Percentiles rank a stretch among this genome's conserved stretches.
phyloP scores from a whole-genome alignment of 2,888 invertebrate genomes.

The Drosophila meridionalis region DNA sequence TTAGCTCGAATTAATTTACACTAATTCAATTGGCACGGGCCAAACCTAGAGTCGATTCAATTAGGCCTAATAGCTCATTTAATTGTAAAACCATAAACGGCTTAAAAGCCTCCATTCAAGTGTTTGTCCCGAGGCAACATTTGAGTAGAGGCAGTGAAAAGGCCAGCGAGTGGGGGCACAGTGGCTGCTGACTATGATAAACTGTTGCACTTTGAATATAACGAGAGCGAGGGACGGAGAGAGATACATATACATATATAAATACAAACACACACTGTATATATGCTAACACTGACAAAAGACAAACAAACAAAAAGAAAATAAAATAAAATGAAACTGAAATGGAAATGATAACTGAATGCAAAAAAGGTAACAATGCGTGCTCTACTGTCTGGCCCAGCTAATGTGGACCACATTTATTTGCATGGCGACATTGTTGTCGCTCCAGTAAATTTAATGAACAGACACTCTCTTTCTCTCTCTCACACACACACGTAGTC shows the following conservation, averaged over 20 bases:
- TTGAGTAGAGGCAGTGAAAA: constrained; percentile 48
- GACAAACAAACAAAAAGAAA: constrained; percentile 13
- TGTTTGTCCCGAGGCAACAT: constrained; percentile 41
- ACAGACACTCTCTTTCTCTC: constrained; percentile 9
- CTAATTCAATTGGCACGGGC: constrained; percentile 52
- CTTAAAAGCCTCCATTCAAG: constrained; percentile 53
- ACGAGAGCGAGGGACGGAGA: not conserved
- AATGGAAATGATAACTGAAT: constrained; percentile 59
- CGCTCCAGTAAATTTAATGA: constrained; percentile 57
- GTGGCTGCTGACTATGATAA: constrained; percentile 22
- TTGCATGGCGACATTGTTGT: constrained; percentile 50
- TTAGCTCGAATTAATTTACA: constrained; percentile 55
- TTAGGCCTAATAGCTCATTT: constrained; percentile 61
- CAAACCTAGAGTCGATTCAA: constrained; percentile 47
- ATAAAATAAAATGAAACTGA: constrained; percentile 37
- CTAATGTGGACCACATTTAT: constrained; percentile 44
- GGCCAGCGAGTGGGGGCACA: constrained; percentile 30
- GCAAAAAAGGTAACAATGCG: constrained; percentile 30
- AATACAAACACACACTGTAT: not conserved
- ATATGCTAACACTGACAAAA: constrained; percentile 26
- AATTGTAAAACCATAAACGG: constrained; percentile 51
- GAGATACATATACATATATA: not conserved
- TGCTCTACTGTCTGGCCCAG: constrained; percentile 10
- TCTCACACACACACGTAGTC: not conserved
- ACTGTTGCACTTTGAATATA: constrained; percentile 6